Conservation (phyloP, 1,140 invertebrate species). For the Chrysopa pallens region DNA sequence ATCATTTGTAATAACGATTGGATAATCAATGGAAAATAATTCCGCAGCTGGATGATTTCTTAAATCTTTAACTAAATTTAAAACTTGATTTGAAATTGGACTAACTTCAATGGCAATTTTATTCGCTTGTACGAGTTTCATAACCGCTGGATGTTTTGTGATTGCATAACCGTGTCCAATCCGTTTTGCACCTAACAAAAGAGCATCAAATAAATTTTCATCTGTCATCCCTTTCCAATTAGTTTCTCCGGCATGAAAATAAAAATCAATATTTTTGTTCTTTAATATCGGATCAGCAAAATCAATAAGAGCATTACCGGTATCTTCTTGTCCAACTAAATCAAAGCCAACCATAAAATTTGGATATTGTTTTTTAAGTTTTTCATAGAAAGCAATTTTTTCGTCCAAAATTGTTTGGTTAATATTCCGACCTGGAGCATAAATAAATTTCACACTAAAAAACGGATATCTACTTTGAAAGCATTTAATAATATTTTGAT, state of each 20-base stretch:
- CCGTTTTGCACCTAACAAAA: constrained; percentile 45
- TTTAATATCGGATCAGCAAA: constrained; percentile 31
- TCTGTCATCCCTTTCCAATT: constrained; percentile 31
- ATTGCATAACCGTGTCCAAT: constrained; percentile 47
- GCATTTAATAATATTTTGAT: constrained; percentile 27
- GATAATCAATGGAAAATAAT: constrained; percentile 40
- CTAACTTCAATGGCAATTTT: constrained; percentile 64
- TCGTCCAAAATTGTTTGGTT: constrained; percentile 12
- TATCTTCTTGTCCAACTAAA: constrained; percentile 57
- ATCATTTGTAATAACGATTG: constrained; percentile 42
- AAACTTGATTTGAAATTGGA: constrained; percentile 62
- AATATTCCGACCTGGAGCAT: constrained; percentile 28
- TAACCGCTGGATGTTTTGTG: constrained; percentile 51
- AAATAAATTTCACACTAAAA: constrained; percentile 48
- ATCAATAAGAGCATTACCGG: constrained; percentile 34
- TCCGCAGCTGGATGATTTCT: constrained; percentile 60
- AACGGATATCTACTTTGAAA: constrained; percentile 32
- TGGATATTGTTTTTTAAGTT: constrained; percentile 23
- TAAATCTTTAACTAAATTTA: constrained; percentile 55
- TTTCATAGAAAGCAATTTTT: constrained; percentile 24
- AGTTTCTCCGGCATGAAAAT: constrained; percentile 68
- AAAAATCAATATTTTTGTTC: constrained; percentile 32
- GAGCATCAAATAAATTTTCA: constrained; percentile 48
- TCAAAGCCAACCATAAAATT: constrained; percentile 54
- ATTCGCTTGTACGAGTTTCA: constrained; percentile 36